Percentiles rank a stretch among this genome's conserved stretches.
These are phyloP conservation scores for Tortricodes alternella DNA, from an alignment of 2,888 invertebrate species.

Conservation along the genomic window DNA sequence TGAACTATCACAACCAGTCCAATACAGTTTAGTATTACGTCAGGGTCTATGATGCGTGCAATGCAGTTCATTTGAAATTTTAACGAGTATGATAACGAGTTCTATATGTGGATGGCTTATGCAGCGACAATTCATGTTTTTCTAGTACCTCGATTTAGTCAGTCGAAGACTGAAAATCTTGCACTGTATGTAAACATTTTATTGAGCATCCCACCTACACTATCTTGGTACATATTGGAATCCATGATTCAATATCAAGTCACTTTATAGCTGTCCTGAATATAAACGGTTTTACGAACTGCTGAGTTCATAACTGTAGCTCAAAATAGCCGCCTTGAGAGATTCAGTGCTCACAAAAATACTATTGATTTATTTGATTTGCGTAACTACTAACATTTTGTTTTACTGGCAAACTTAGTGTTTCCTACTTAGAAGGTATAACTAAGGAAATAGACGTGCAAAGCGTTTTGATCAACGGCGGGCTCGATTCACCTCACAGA, in stretches of 20 bases:
- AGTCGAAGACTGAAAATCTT: no score
- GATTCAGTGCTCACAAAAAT: conserved; percentile 68
- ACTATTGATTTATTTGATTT: conserved; percentile 58
- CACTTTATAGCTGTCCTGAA: conserved; percentile 44
- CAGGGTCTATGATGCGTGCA: neutral
- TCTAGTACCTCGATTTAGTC: no score
- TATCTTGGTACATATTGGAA: conserved; percentile 8
- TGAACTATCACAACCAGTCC: conserved; percentile 1
- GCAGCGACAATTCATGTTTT: no score
- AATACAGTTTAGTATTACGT: neutral
- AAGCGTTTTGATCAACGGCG: no score
- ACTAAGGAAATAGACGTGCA: no score
- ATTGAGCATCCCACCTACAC: no score
- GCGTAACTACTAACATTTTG: conserved; percentile 3
- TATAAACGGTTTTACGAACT: conserved; percentile 61
- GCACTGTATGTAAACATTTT: neutral
- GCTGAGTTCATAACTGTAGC: conserved; percentile 60
- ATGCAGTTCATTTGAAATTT: no score
- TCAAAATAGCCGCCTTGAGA: conserved; percentile 59
- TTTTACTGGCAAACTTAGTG: neutral
- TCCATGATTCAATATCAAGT: conserved; percentile 33
- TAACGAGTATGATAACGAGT: no score
- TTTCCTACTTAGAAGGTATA: neutral
- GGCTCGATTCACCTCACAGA: no score
- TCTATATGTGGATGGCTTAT: no score